These are phyloP conservation scores for Aricia artaxerxes DNA, from an alignment of 2,888 invertebrate genomes.

Conservation along the genomic window DNA sequence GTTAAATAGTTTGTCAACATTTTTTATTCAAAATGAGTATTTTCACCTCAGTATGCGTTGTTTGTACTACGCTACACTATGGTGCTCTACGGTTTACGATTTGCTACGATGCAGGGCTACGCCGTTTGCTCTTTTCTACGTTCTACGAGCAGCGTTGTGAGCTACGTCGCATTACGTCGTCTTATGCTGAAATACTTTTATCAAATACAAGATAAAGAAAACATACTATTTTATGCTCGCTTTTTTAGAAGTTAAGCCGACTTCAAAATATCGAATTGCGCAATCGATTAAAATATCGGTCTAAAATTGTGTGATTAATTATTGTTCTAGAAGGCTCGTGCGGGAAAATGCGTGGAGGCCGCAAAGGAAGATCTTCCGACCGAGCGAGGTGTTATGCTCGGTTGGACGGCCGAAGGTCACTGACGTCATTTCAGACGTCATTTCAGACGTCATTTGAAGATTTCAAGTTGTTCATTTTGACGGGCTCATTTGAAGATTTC, in stretches of 20 bases:
- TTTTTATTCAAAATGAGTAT: too few relatives aligned
- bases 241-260: too few relatives aligned
- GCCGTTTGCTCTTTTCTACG: neutral
- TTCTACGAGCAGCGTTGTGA: neutral
- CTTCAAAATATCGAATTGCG: neutral
- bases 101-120: neutral
- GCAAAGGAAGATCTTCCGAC: too few relatives aligned
- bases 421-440: too few relatives aligned
- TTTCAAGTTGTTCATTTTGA: too few relatives aligned
- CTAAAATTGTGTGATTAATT: neutral
- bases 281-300: constrained; percentile 5
- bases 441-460: too few relatives aligned
- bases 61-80: neutral
- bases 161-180: neutral
- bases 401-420: too few relatives aligned
- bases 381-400: too few relatives aligned
- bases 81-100: neutral
- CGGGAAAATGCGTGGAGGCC: too few relatives aligned
- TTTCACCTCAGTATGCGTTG: neutral
- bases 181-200: neutral
- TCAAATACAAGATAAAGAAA: neutral
- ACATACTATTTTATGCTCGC: neutral
- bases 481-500: too few relatives aligned
- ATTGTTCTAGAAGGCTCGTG: too few relatives aligned
- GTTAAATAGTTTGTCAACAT: too few relatives aligned